Evolutionary conservation across 2,888 invertebrate species (phyloP).

Genomic region (Melanotus villosus): DNA sequence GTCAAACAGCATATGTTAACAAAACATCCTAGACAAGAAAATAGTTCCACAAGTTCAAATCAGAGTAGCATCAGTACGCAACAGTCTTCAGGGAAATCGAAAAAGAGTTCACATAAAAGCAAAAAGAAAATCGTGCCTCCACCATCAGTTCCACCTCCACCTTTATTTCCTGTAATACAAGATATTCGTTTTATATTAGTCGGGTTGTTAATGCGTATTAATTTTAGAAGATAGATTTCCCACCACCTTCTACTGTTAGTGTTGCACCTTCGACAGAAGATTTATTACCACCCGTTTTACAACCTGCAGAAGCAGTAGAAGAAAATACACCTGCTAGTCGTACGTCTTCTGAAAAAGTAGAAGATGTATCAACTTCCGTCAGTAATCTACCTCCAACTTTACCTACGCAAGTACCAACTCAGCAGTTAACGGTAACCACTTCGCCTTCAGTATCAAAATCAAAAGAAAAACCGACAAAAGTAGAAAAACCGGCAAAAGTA

Average conservation of each 20-base stretch:
- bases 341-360: slow-evolving; percentile 1
- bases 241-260: slow-evolving; percentile 33
- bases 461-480: neutral
- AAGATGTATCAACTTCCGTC: slow-evolving; percentile 19
- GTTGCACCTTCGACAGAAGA: slow-evolving; percentile 39
- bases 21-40: slow-evolving; percentile 34
- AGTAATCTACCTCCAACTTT: slow-evolving; percentile 34
- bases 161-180: slow-evolving; percentile 61
- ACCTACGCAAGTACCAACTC: slow-evolving; percentile 41
- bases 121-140: slow-evolving; percentile 59
- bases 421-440: neutral
- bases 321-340: slow-evolving; percentile 37
- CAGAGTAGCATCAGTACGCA: neutral
- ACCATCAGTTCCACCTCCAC: slow-evolving; percentile 57
- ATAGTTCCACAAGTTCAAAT: neutral
- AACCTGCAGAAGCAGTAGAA: slow-evolving; percentile 49
- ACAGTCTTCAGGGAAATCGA: slow-evolving; percentile 15
- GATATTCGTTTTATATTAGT: too few species aligned
- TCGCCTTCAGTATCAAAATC: neutral
- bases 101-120: slow-evolving; percentile 56
- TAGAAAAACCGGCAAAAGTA: slow-evolving; percentile 3
- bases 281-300: slow-evolving; percentile 46
- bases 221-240: slow-evolving; percentile 44
- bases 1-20: slow-evolving; percentile 34
- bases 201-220: neutral